phyloP scores from a whole-genome alignment of 2,888 invertebrate species.

The Taphrorychus bicolor region DNA sequence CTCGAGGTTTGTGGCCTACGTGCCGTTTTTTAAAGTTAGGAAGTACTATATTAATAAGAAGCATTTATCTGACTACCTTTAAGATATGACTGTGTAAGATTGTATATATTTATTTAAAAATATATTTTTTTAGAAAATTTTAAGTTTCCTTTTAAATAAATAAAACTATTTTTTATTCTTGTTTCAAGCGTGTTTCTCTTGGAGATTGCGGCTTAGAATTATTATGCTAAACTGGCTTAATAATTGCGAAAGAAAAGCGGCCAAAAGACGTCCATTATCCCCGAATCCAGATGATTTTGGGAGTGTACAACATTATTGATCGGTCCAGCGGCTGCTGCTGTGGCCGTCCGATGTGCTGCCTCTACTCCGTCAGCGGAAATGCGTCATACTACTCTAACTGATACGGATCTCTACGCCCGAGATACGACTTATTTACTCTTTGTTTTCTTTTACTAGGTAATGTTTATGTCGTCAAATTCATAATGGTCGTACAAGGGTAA shows the following conservation, averaged over 20 bases:
- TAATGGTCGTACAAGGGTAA: background rate
- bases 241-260: background rate
- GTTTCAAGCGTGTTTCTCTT: no score
- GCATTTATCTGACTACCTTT: conserved; percentile 1
- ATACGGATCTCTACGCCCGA: conserved; percentile 34
- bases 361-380: conserved; percentile 54
- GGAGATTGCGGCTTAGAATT: no score
- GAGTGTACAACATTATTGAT: conserved; percentile 54
- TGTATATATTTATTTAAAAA: no score
- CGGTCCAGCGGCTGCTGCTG: conserved; percentile 47
- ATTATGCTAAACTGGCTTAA: no score
- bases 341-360: conserved; percentile 51
- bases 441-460: conserved; percentile 9
- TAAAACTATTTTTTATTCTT: background rate
- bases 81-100: no score
- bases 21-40: conserved; percentile 38
- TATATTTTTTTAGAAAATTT: no score
- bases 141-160: background rate
- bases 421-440: conserved; percentile 6
- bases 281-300: conserved; percentile 44
- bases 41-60: conserved; percentile 32
- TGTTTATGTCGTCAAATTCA: background rate
- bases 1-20: conserved; percentile 29
- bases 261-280: background rate
- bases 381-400: conserved; percentile 45